Conservation (phyloP, 37 sponge, comb jelly and placozoan species). For the Beroe forskalii region DNA sequence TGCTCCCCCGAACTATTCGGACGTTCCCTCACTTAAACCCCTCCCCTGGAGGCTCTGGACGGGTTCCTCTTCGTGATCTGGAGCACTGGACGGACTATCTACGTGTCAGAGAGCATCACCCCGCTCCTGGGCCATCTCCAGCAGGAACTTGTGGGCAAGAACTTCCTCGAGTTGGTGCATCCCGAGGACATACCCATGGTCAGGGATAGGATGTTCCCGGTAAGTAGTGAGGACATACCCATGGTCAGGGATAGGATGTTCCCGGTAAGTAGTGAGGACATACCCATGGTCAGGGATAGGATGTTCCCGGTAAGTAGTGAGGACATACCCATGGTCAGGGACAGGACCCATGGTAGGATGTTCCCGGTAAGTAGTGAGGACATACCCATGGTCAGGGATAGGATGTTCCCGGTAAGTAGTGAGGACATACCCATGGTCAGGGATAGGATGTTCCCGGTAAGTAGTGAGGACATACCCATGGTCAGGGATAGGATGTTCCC, state of each 20-base stretch:
- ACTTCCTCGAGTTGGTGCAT: background rate
- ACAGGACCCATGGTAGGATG: background rate
- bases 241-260: conserved; percentile 11
- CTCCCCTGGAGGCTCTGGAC: background rate
- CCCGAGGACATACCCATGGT: conserved; percentile 17
- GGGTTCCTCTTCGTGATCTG: conserved; percentile 21
- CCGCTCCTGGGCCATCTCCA: background rate
- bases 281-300: background rate
- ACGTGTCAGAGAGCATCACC: conserved; percentile 7
- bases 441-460: no score
- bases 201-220: background rate
- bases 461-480: no score
- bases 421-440: no score
- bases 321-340: background rate
- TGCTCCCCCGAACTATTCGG: no score
- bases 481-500: no score
- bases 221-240: background rate
- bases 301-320: conserved; percentile 21
- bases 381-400: background rate
- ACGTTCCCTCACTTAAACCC: no score
- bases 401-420: conserved; percentile 17
- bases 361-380: no score
- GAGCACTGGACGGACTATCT: conserved; percentile 1
- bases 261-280: conserved; percentile 20
- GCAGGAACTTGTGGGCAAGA: background rate